Evolutionary conservation across 1,140 invertebrate genomes (phyloP).

Genomic region (Bombus difficillimus): DNA sequence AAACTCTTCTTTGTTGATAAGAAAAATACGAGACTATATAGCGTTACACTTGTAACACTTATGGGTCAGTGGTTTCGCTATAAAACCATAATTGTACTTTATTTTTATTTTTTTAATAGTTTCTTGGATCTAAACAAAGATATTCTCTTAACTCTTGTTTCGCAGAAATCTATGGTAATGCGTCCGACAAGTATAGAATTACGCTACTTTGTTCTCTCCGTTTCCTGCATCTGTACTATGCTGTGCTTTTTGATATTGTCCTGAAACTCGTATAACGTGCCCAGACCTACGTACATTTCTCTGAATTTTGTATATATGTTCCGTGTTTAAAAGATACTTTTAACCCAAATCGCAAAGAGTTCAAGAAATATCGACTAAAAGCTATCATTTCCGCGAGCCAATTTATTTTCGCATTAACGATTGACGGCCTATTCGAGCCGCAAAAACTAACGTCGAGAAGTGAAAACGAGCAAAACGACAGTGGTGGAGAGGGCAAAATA

Average conservation of each 20-base stretch:
- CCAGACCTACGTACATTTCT: no score
- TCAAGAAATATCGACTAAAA: background rate
- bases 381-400: background rate
- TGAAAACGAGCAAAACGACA: conserved; percentile 12
- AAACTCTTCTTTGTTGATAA: background rate
- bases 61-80: background rate
- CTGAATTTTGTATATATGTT: no score
- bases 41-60: no score
- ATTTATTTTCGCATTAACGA: conserved; percentile 24
- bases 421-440: background rate
- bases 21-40: no score
- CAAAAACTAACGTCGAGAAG: background rate
- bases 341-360: background rate
- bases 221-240: no score
- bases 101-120: background rate
- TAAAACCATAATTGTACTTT: background rate
- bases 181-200: no score
- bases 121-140: no score
- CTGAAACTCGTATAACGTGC: no score
- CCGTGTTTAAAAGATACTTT: background rate
- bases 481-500: conserved; percentile 31
- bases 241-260: no score
- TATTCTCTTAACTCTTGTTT: no score
- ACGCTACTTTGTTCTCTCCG: no score
- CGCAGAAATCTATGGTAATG: no score